A percentile compares a stretch with the other conserved stretches of the same genome.
phyloP scores from a whole-genome alignment of 2,888 invertebrate species.

The Trilocha varians region DNA sequence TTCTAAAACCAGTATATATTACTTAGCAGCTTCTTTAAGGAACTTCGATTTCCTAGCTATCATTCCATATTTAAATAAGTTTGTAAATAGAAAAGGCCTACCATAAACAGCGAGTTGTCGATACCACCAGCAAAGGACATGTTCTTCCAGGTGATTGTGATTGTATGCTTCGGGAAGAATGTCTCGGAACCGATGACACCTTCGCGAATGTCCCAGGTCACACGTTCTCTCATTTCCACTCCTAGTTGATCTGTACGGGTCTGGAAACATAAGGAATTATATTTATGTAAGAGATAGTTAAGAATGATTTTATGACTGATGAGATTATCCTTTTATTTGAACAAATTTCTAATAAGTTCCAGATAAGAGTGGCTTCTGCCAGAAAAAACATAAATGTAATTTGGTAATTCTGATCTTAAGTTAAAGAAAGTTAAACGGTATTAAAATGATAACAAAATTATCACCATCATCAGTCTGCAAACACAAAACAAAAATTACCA shows the following conservation, averaged over 20 bases:
- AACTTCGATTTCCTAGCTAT: too few relatives aligned
- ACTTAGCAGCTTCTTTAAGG: too few relatives aligned
- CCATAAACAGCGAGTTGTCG: constrained; percentile 81
- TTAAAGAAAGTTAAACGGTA: too few relatives aligned
- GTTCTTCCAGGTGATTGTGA: constrained; percentile 96
- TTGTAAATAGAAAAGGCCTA: constrained; percentile 56
- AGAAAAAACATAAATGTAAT: too few relatives aligned
- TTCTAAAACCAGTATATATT: too few relatives aligned
- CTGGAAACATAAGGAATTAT: constrained; percentile 24
- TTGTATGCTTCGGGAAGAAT: constrained; percentile 91
- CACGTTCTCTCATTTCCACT: constrained; percentile 86
- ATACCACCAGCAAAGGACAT: constrained; percentile 94
- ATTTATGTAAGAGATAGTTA: not conserved
- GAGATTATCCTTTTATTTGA: not conserved
- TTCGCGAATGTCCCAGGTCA: constrained; percentile 90
- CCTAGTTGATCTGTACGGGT: constrained; percentile 87
- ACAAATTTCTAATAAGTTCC: not conserved
- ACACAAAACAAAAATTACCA: too few relatives aligned
- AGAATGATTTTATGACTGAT: not conserved
- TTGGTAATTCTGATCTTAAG: too few relatives aligned
- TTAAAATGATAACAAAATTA: too few relatives aligned
- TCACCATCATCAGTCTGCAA: too few relatives aligned
- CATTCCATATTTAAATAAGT: not conserved
- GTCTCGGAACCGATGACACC: constrained; percentile 93
- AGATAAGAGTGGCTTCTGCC: too few relatives aligned